phyloP scores from a whole-genome alignment of 2,888 invertebrate genomes.

The Chaitophorus viminalis region DNA sequence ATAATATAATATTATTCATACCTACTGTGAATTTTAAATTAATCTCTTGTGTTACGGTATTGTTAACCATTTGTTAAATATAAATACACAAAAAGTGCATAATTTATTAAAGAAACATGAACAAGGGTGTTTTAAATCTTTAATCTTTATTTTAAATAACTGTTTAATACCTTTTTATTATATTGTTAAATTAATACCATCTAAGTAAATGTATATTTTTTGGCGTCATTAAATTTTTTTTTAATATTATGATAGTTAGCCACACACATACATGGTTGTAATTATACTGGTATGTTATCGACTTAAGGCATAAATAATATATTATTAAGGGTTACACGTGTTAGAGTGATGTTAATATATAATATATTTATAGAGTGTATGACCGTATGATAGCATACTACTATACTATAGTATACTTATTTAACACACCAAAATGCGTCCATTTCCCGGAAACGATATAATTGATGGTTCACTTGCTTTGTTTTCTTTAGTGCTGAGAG shows the following conservation, averaged over 20 bases:
- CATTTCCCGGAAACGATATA: slow-evolving; percentile 87
- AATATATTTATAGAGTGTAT: too few species aligned
- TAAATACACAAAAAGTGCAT: not conserved
- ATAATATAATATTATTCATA: not conserved
- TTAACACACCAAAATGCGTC: slow-evolving; percentile 78
- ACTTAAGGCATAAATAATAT: too few species aligned
- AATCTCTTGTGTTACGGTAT: not conserved
- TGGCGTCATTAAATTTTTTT: too few species aligned
- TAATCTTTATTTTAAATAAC: too few species aligned
- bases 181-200: not conserved
- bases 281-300: too few species aligned
- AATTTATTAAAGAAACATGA: too few species aligned
- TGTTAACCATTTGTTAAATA: not conserved
- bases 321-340: too few species aligned
- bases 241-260: too few species aligned
- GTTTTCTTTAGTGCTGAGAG: slow-evolving; percentile 80
- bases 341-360: too few species aligned
- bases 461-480: slow-evolving; percentile 76
- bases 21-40: not conserved
- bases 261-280: too few species aligned
- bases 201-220: not conserved
- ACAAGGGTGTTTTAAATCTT: too few species aligned
- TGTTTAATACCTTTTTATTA: not conserved
- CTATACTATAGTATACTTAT: not conserved
- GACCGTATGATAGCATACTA: too few species aligned